Base-by-base conservation (phyloP, 2,888 invertebrate species). In the Eupithecia subumbrata region DNA sequence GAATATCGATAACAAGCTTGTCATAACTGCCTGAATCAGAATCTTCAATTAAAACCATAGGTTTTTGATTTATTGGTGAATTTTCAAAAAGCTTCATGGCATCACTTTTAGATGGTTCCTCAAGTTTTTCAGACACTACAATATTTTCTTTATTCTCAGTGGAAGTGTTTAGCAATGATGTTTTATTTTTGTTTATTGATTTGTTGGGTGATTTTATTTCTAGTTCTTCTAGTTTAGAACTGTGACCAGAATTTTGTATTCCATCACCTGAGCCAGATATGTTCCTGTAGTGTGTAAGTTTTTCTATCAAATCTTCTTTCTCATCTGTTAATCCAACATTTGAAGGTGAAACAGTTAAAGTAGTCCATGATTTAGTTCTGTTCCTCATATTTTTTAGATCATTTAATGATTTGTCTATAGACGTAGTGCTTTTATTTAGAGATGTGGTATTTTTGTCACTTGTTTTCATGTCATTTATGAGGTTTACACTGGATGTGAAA, bases 331-430 rank as follows among this genome's bases (percentile, higher is more conserved):
- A 34, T 12, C 22, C 64, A 25, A 64, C 25, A 52, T 74, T 74
- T 63, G 60, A 40, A 45, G 66, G 37, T 14, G 73, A 43, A n/a
- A 63, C 66, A 52, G 84, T 78, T 16, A 86, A 73, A 48, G 85
- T 85, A 75, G 91, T 88, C 87, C 89, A 92, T 37, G 94, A 93
- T 79, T 89, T 91, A 25, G 91, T 91, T 85, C 92, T 87, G 67
- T 85, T 86, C 76, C 90, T 89, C 80, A 90, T 90, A 70, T 40
- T 82, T 80, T 84, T 84, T 1, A 81, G 77, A 71, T 81, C 82
- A 48, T 76, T 80, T 64, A 79, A 34, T 74, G 74, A 67, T 56
- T 81, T 79, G 66, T 86, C 85, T 73, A 88, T 64, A 67, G 82
- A 83, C 71, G 91, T 85, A 14, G 86, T 82, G 74, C 88, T 91